Evolutionary conservation across 2,797 vertebrate species (phyloP).

Genomic region (Semotilus atromaculatus): DNA sequence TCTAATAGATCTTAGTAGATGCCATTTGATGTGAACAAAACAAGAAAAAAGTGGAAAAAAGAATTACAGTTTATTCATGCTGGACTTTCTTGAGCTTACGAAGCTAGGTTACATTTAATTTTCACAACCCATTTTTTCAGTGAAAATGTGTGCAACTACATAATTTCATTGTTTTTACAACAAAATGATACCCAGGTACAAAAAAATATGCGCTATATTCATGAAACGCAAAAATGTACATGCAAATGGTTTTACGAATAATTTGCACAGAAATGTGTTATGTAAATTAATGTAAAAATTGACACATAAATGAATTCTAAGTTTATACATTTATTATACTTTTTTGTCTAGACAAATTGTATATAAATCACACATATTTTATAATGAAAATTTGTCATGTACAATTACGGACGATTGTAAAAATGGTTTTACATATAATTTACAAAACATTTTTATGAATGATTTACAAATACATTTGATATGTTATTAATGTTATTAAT

Average conservation of each 20-base stretch:
- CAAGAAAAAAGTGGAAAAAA: background rate
- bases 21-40: background rate
- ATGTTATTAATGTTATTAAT: background rate
- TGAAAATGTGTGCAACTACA: background rate
- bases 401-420: background rate
- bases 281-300: background rate
- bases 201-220: background rate
- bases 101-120: background rate
- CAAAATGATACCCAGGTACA: background rate
- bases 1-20: background rate
- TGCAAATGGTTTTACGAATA: background rate
- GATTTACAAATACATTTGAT: background rate
- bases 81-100: background rate
- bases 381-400: background rate
- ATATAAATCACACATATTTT: no score
- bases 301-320: fast-evolving
- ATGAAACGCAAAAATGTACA: background rate
- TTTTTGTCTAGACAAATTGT: background rate
- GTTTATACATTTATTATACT: background rate
- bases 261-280: background rate
- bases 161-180: background rate
- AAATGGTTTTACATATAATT: background rate
- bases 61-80: background rate
- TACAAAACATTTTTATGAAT: background rate
- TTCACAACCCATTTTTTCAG: background rate